A percentile compares a stretch with the other conserved stretches of the same genome.
Evolutionary conservation across 2,888 invertebrate species (phyloP).

Genomic region (Mythimna lalbum): DNA sequence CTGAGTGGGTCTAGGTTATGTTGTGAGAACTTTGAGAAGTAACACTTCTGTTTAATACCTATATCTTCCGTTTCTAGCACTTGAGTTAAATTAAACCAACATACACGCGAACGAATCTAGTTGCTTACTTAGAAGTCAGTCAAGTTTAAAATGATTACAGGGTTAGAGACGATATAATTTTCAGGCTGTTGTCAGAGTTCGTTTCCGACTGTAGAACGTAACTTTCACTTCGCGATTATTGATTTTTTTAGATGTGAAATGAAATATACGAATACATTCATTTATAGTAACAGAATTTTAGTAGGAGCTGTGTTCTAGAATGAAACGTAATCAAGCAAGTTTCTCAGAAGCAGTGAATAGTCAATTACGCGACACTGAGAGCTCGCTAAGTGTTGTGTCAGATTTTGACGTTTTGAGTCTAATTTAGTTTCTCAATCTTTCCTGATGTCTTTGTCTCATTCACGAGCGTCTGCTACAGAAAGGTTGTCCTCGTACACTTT

Average conservation of each 20-base stretch:
- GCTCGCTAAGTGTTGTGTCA: not conserved
- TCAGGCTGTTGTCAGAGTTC: slow-evolving; percentile 17
- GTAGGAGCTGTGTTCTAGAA: slow-evolving; percentile 9
- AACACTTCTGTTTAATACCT: slow-evolving; percentile 13
- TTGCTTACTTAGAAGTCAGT: slow-evolving; percentile 24
- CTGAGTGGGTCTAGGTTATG: not conserved
- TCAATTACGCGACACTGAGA: slow-evolving; percentile 8
- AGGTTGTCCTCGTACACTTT: not conserved
- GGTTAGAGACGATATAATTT: slow-evolving; percentile 13
- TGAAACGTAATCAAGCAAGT: slow-evolving; percentile 15
- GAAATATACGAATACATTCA: not conserved
- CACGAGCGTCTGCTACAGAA: too few species aligned
- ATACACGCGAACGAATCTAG: slow-evolving; percentile 3
- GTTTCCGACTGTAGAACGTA: slow-evolving; percentile 11
- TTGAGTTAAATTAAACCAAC: not conserved
- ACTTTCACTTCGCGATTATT: slow-evolving; percentile 34
- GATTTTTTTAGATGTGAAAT: slow-evolving; percentile 3
- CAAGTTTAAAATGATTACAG: slow-evolving; percentile 7
- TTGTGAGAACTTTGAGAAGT: not conserved
- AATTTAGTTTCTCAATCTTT: not conserved
- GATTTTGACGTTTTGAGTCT: not conserved
- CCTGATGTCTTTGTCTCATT: not conserved
- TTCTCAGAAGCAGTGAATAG: slow-evolving; percentile 28
- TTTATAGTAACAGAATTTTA: not conserved
- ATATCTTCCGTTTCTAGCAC: not conserved